Base-by-base conservation (phyloP, 2,888 invertebrate genomes). In the Mythimna albipuncta region DNA sequence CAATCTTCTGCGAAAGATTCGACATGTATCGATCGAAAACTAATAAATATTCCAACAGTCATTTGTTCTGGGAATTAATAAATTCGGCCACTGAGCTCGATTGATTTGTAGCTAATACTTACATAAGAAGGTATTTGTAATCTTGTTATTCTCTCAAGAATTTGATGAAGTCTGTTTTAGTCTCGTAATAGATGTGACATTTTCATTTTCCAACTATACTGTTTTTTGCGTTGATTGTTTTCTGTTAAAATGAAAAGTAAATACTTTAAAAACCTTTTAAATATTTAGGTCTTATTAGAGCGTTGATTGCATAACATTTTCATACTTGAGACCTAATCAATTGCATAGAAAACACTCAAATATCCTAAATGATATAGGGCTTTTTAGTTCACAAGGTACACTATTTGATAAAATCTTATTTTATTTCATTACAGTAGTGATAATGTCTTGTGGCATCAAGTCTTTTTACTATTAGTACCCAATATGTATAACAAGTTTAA, bases 1-100 rank as follows among this genome's bases (percentile, higher is more conserved):
- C 44, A 11, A 19, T 52, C 16, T 64, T 35, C 19, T 50, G 19
- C 21, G n/a, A 35, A 44, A 59, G 11, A 68, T 19, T 44, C 50
- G 35, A 77, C 54, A 44, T 59, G 55, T 72, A 72, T 79, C 47
- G 67, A 82, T 82, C 61, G 82, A 59, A 10, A 65, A 58, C 10
- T 38, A 59, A 77, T 70, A 66, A 82, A 82, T 64, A 65, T 79
- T 63, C 79, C 16, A 35, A 55, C 50, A 58, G 57, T 65, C 57
- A 82, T 79, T 79, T 79, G 79, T 79, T 72, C 68, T 72, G 44
- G 54, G 73, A 63, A 72, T 78, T 64, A 78, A 72, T 78, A 64
- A 82, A 68, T 78, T 64, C 35, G 57, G 32, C 64, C 38, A 54
- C 47, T n/a, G 35, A 38, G 26, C 59, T 6, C 55, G 63, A 70